Base-by-base conservation (phyloP, 1,140 invertebrate genomes). In the Nylanderia fulva region DNA sequence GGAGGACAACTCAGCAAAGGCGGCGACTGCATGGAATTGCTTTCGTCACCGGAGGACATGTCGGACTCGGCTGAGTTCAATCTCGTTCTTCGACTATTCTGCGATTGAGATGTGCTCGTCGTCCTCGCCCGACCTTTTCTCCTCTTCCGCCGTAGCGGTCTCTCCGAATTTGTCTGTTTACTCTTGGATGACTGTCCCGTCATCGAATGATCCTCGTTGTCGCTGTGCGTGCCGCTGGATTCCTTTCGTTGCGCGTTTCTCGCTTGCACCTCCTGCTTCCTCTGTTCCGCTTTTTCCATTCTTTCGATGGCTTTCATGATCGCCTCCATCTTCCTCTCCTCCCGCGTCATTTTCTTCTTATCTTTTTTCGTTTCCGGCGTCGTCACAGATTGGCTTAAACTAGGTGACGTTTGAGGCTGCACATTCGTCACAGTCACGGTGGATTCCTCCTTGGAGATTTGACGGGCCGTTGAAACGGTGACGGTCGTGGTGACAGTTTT, bases 261-360 rank as follows among this genome's bases (percentile, higher is more conserved):
- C 3, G 95, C 95, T 75, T 95, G 95, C 42, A 96, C 96, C 88
- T 97, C 97, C 90, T 97, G 97, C 90, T 97, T 97, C n/a, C 97
- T 94, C 71, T 97, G 96, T 90, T 97, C 96, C 18, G 96, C 96
- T 88, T 97, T 97, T 88, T 98, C 97, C 95, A 98, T 96, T 42
- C 97, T 95, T 88, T 97, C 97, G 93, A 99, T 98, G 0, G 98
- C 98, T 92, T 98, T 98, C 96, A 99, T 97, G 86, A 99, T 98
- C 0, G 98, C 98, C 91, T 99, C 98, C 96, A 99, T 97, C 95
- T 99, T 99, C n/a, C 98, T 96, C 91, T 99, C 98, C 94, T 99
- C 99, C 4, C 98, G 95, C 2, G 98, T 98, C 97, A 98, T 94
- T 93, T 93, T 96, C 92, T 95, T 96, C 85, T 95, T 96, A 91